Evolutionary conservation across 2,888 invertebrate genomes (phyloP).

Genomic region (Metallyticus violacea): DNA sequence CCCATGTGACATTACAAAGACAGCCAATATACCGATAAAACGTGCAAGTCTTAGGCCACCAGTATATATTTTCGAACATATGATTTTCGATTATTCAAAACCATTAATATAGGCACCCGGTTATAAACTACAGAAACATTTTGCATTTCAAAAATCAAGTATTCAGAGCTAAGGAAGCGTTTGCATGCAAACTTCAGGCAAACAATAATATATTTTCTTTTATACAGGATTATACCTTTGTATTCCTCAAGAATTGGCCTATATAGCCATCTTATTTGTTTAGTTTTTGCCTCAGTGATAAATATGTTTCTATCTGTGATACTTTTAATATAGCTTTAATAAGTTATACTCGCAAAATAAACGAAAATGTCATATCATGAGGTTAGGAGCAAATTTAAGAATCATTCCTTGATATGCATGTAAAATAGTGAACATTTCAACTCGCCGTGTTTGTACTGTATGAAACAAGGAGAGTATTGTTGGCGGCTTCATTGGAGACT

Average conservation of each 20-base stretch:
- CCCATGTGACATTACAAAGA: too few relatives aligned
- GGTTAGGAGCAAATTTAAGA: neutral
- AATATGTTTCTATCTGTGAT: neutral
- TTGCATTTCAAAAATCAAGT: neutral
- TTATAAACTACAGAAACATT: neutral
- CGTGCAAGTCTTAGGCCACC: too few relatives aligned
- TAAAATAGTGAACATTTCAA: neutral
- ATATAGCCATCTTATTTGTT: too few relatives aligned
- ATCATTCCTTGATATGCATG: neutral
- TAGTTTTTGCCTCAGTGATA: neutral
- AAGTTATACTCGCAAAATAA: neutral
- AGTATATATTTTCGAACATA: too few relatives aligned
- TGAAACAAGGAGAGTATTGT: neutral
- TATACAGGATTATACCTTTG: neutral
- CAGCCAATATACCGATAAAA: too few relatives aligned
- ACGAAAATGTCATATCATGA: neutral
- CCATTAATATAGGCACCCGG: neutral
- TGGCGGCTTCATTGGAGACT: constrained; percentile 3
- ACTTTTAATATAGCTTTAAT: neutral
- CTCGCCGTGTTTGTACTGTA: neutral
- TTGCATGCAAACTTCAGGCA: neutral
- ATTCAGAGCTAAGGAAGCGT: neutral
- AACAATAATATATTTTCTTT: neutral
- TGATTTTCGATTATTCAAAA: neutral
- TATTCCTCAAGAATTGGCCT: too few relatives aligned